Evolutionary conservation across 2,113 vertebrate genomes (phyloP).

Genomic region (Sardina pilchardus): DNA sequence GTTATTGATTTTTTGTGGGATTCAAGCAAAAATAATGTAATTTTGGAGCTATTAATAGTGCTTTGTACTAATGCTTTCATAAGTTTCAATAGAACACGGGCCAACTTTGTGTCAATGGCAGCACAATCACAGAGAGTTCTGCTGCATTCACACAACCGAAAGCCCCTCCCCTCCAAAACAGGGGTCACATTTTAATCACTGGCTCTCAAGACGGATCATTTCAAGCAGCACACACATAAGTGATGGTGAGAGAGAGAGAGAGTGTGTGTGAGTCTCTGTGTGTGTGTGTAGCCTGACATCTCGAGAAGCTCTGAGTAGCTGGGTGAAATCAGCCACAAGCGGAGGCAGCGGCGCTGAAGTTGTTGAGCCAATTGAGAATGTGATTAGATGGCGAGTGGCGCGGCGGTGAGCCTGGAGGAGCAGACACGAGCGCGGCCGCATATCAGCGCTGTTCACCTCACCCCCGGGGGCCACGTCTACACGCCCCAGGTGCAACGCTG

Average conservation of each 20-base stretch:
- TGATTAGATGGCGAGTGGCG: constrained; percentile 49
- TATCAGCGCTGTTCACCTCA: constrained; percentile 13
- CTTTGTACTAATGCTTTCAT: background rate
- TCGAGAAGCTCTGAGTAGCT: constrained; percentile 46
- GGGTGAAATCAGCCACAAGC: constrained; percentile 51
- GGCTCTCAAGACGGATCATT: constrained; percentile 53
- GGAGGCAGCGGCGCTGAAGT: constrained; percentile 41
- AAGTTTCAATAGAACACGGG: background rate
- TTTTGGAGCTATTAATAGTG: too few species aligned
- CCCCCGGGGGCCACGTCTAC: constrained; percentile 24
- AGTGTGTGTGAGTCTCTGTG: background rate
- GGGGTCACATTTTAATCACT: constrained; percentile 63
- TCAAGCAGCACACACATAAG: constrained; percentile 26
- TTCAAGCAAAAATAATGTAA: background rate
- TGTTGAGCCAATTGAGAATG: constrained; percentile 53
- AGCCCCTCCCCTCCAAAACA: constrained; percentile 49
- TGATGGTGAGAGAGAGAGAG: constrained; percentile 28
- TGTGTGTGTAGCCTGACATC: constrained; percentile 33
- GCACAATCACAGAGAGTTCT: constrained; percentile 47
- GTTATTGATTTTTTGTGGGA: background rate
- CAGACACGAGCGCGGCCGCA: constrained; percentile 11
- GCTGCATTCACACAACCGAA: constrained; percentile 44
- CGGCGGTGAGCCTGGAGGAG: background rate
- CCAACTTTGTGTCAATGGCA: constrained; percentile 12
- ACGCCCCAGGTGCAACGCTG: constrained; percentile 32